These are phyloP conservation scores for Eulacestoma nigropectus DNA, from an alignment of 2,113 vertebrate genomes.

Conservation along the genomic window DNA sequence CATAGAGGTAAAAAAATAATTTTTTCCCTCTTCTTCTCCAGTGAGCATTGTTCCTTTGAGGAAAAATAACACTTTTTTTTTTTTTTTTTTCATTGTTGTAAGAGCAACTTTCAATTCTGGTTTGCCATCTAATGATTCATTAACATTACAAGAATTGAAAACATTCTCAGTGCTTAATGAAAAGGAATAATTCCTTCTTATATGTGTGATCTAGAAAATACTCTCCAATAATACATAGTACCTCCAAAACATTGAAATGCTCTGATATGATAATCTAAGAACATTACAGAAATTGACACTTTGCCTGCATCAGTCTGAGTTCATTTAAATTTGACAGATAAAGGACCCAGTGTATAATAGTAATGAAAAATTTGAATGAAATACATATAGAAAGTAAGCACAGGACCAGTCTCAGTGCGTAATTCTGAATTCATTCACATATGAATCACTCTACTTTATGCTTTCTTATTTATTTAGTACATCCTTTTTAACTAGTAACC, in stretches of 20 bases:
- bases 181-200: neutral
- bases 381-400: neutral
- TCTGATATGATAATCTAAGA: neutral
- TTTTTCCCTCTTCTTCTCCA: neutral
- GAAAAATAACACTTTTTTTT: neutral
- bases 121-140: neutral
- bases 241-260: neutral
- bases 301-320: neutral
- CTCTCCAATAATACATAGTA: neutral
- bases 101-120: neutral
- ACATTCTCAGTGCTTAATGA: neutral
- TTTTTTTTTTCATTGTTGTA: neutral
- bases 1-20: conserved; percentile 72
- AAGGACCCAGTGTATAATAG: neutral
- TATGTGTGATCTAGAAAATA: neutral
- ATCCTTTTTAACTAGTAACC: neutral
- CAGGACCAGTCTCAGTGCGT: neutral
- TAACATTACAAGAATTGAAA: neutral
- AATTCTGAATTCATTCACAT: neutral
- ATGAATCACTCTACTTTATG: neutral
- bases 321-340: neutral
- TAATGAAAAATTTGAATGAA: neutral
- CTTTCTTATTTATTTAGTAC: neutral
- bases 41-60: neutral
- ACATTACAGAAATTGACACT: neutral